A percentile compares a stretch with the other conserved stretches of the same genome.
Evolutionary conservation across 2,113 vertebrate species (phyloP).

Genomic region (Plestiodon gilberti): DNA sequence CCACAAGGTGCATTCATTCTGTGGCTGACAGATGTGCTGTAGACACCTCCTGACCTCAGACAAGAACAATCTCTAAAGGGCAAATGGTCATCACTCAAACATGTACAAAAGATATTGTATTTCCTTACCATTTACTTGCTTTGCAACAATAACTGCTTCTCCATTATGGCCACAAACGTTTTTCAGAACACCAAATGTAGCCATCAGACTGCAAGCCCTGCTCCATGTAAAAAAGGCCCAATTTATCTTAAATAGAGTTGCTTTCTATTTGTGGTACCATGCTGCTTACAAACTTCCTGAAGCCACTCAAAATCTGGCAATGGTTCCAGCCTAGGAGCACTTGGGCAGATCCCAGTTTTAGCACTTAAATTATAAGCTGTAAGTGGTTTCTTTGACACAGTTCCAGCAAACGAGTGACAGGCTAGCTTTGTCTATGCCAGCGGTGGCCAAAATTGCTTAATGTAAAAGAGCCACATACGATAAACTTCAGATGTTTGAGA

Average conservation of each 20-base stretch:
- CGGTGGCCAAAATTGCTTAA: too few relatives aligned
- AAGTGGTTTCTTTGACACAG: conserved; percentile 43
- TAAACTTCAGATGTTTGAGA: too few relatives aligned
- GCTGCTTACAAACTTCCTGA: conserved; percentile 42
- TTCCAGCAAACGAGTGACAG: conserved; percentile 44
- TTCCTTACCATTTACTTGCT: neutral
- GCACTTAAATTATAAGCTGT: conserved; percentile 70
- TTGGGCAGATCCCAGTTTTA: conserved; percentile 66
- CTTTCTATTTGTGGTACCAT: conserved; percentile 35
- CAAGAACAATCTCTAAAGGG: conserved; percentile 54
- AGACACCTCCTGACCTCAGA: conserved; percentile 59
- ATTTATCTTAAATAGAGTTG: conserved; percentile 22
- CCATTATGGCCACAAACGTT: neutral
- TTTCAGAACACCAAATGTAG: conserved; percentile 13
- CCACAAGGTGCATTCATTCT: conserved; percentile 67
- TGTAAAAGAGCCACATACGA: too few relatives aligned
- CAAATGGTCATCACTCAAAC: conserved; percentile 58
- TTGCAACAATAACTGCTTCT: neutral
- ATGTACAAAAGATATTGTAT: neutral
- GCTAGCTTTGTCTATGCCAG: conserved; percentile 17
- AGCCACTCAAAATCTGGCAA: conserved; percentile 34
- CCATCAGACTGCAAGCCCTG: neutral
- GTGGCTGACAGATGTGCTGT: conserved; percentile 29
- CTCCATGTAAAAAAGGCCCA: conserved; percentile 19
- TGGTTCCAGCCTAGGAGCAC: conserved; percentile 37